Conservation (phyloP, 2,113 vertebrate species). For the Triplophysa rosa region DNA sequence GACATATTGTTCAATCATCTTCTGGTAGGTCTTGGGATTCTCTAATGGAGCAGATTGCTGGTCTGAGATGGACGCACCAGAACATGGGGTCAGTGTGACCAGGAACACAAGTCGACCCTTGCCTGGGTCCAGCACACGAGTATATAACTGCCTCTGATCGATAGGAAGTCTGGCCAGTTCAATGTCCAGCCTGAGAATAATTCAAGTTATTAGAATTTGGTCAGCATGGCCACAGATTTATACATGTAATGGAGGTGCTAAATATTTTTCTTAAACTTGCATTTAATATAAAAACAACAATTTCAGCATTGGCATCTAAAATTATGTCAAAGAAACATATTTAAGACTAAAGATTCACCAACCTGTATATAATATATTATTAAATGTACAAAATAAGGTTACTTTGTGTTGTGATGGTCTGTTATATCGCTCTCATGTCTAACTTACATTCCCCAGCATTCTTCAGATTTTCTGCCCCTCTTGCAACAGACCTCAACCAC, state of each 20-base stretch:
- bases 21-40: conserved; percentile 74
- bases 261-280: no score
- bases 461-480: conserved; percentile 86
- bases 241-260: neutral
- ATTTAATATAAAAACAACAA: no score
- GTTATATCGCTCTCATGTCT: neutral
- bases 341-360: no score
- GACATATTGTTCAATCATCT: conserved; percentile 81
- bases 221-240: neutral
- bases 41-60: conserved; percentile 79
- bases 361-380: no score
- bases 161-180: conserved; percentile 76
- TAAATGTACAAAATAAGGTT: neutral
- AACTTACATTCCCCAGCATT: conserved; percentile 92
- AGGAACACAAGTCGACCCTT: conserved; percentile 83
- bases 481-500: conserved; percentile 91
- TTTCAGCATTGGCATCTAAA: no score
- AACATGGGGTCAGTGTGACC: conserved; percentile 79
- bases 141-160: conserved; percentile 82
- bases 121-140: conserved; percentile 66
- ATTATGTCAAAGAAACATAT: no score
- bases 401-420: neutral
- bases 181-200: conserved; percentile 81
- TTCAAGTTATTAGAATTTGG: conserved; percentile 33
- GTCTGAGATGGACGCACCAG: conserved; percentile 86